A percentile compares a stretch with the other conserved stretches of the same genome.
Evolutionary conservation across 1,140 invertebrate species (phyloP).

Genomic region (Eciton burchellii): DNA sequence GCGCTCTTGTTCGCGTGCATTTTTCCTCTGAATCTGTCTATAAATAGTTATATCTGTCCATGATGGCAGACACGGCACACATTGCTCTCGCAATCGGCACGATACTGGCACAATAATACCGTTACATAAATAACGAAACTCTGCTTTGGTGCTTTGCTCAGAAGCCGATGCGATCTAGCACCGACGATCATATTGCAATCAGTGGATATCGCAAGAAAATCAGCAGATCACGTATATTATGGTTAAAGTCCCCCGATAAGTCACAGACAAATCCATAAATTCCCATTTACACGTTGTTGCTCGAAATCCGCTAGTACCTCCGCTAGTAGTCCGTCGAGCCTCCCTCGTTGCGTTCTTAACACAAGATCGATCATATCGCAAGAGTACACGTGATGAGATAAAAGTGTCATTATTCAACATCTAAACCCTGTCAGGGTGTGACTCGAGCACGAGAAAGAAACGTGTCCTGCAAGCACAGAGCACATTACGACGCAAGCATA

Average conservation of each 20-base stretch:
- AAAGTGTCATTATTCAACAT: background rate
- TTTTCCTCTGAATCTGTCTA: background rate
- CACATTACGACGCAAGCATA: background rate
- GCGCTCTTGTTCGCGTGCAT: background rate
- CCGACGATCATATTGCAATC: conserved; percentile 48
- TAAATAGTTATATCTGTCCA: background rate
- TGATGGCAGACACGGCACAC: background rate
- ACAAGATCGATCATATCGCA: conserved; percentile 8
- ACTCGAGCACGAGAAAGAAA: background rate
- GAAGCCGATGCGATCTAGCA: conserved; percentile 30
- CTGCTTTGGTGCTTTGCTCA: conserved; percentile 45
- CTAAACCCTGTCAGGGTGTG: background rate
- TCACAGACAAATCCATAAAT: conserved; percentile 9
- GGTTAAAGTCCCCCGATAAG: conserved; percentile 14
- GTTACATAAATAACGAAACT: conserved; percentile 26
- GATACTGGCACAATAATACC: conserved; percentile 35
- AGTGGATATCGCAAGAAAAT: conserved; percentile 9
- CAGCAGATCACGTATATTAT: background rate
- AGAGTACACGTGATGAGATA: background rate
- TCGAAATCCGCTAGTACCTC: background rate
- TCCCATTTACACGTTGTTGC: background rate
- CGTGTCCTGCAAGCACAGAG: background rate
- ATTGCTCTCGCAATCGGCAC: conserved; percentile 28
- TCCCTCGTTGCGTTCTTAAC: background rate
- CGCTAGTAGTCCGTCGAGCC: background rate